Conservation (phyloP, 1,140 invertebrate species). For the Leptopilina boulardi region DNA sequence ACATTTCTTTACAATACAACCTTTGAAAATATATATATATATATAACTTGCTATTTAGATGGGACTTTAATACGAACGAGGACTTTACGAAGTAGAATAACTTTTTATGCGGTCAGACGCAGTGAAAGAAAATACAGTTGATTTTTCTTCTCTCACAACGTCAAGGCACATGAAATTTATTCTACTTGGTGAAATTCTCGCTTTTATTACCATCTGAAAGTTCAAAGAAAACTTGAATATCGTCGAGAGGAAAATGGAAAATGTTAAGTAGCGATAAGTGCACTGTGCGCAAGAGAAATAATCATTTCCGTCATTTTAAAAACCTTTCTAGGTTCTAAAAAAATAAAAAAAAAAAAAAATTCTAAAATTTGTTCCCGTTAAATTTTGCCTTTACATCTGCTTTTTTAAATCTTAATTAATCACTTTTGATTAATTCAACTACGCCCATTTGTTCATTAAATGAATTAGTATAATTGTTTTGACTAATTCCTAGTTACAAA, state of each 20-base stretch:
- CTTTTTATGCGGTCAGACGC: slow-evolving; percentile 28
- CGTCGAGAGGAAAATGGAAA: slow-evolving; percentile 25
- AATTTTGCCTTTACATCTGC: no score
- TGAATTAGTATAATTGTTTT: no score
- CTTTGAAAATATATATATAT: background rate
- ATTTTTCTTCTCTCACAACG: slow-evolving; percentile 11
- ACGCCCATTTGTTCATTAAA: no score
- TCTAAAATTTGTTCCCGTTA: no score
- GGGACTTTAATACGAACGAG: slow-evolving; percentile 24
- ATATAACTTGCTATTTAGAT: background rate
- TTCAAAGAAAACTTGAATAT: slow-evolving; percentile 33
- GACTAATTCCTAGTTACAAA: no score
- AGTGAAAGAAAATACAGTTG: slow-evolving; percentile 30
- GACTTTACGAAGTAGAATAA: slow-evolving; percentile 30
- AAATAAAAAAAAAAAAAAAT: no score
- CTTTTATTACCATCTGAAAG: slow-evolving; percentile 24
- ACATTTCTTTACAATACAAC: background rate
- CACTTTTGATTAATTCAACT: no score
- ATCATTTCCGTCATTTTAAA: slow-evolving; percentile 3
- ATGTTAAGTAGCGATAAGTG: slow-evolving; percentile 13
- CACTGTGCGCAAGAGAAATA: background rate
- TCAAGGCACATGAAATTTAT: slow-evolving; percentile 27
- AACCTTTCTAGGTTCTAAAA: background rate
- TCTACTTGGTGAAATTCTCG: slow-evolving; percentile 19
- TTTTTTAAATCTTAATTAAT: no score